Conservation (phyloP, 2,888 invertebrate genomes). For the Autographa pulchrina region DNA sequence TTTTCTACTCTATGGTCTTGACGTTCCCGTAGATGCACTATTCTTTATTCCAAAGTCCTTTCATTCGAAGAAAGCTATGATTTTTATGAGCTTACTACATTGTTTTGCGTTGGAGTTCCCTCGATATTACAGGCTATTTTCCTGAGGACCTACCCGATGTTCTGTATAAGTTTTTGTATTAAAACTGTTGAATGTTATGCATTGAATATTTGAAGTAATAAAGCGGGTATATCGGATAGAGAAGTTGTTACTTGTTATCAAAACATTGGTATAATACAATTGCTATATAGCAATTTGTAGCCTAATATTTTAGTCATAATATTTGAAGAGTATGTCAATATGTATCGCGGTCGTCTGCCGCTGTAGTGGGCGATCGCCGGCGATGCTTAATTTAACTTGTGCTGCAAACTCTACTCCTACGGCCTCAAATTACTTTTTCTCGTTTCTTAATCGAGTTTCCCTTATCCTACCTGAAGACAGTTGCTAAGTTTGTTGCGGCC, state of each 20-base stretch:
- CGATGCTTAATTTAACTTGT: conserved; percentile 63
- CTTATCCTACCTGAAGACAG: conserved; percentile 83
- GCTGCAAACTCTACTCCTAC: conserved; percentile 65
- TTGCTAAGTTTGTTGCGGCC: conserved; percentile 80
- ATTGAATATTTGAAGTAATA: conserved; percentile 18
- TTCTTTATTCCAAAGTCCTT: conserved; percentile 49
- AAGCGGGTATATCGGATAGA: conserved; percentile 19
- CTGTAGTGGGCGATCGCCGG: conserved; percentile 4
- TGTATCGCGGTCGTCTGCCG: conserved; percentile 9
- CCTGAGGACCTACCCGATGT: conserved; percentile 9
- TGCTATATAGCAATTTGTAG: background rate
- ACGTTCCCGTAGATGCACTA: conserved; percentile 46
- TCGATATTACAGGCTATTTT: conserved; percentile 45
- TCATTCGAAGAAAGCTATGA: conserved; percentile 49
- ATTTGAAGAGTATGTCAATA: conserved; percentile 26
- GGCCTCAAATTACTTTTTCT: conserved; percentile 79
- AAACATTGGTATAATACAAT: background rate
- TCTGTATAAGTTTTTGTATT: conserved; percentile 43
- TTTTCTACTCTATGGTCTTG: no score
- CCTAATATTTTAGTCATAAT: background rate
- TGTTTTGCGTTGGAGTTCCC: conserved; percentile 41
- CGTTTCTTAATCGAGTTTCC: conserved; percentile 82
- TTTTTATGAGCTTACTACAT: conserved; percentile 52
- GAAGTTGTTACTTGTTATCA: conserved; percentile 12
- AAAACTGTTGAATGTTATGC: conserved; percentile 47